Base-by-base conservation (phyloP, 2,797 vertebrate genomes). In the Notolepis coatsorum region DNA sequence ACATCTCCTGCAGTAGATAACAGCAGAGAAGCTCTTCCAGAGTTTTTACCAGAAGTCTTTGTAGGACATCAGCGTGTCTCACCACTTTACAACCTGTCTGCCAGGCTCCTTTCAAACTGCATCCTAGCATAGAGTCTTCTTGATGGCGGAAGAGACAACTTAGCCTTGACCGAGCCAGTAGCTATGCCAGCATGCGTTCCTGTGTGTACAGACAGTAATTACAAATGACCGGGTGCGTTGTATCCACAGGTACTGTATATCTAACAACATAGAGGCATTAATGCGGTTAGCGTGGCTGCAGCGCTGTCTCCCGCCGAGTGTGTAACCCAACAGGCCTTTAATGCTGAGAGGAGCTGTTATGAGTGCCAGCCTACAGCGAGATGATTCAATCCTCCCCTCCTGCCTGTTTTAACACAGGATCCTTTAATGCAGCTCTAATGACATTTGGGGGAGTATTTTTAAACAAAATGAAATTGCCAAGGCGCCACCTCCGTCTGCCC, bases 391-490 rank as follows among this genome's bases (percentile, higher is more conserved):
- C 93, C 92, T 88, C 83, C 85, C 87, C 86, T 87, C 42, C 91
- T 86, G 86, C 92, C 81, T 93, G 92, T 96, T 97, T 96, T 95
- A 94, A 94, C 91, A 93, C 93, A 93, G 92, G 92, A 95, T 78
- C 93, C 88, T 93, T 95, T 98, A 98, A 98, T 97, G 95, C 93
- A 96, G 85, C 90, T 89, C 90, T 95, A 98, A 98, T 96, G 93
- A 93, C 95, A 95, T 99, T 98, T 96, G 92, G 91, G 55, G 94
- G 93, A 93, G 93, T 96, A 96, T 97, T 97, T 98, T 97, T 96
- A 95, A 95, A 95, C 94, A 85, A 95, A 97, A 98, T 98, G 93
- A 94, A 97, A 98, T 98, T 97, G 94, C 86, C 37, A 69, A 92
- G 97, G 95, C 95, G 95, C 96, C 96, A 95, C 90, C 91, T 93